Base-by-base conservation (phyloP, 2,797 vertebrate genomes). In the Chloroceryle inda region DNA sequence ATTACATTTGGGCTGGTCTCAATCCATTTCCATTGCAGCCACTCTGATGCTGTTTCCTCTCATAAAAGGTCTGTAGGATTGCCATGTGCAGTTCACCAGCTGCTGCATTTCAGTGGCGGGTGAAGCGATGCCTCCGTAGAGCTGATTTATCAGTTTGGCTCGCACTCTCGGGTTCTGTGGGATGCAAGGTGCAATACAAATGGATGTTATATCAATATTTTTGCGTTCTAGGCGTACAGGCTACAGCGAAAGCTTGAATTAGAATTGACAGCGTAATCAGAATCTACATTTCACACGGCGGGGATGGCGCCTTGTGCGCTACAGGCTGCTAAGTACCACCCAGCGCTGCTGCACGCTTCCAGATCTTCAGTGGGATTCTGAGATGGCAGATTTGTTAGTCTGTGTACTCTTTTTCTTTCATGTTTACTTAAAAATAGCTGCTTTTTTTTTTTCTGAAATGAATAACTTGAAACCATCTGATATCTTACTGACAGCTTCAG, bases 171-270 rank as follows among this genome's bases (percentile, higher is more conserved):
- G 59, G 37, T 88, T 64, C 89, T 73, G 87, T 53, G 88, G 89
- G 87, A 86, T 42, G 85, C 13, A 91, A 95, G 87, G 89, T 92
- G 85, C 0, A 2, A 94, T 79, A 72, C 50, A 78, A 92, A 86
- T 17, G 53, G 47, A 81, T 84, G 85, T 68, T 76, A 2, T 85
- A 71, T 81, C 93, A 88, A 95, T 95, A 93, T 85, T 93, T 85
- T 88, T 76, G 45, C 81, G 55, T 58, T 81, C 79, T 82, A 77
- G 85, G 84, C 88, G 64, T 31, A 78, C 38, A 82, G 76, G 72
- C 38, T 92, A 16, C 47, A 79, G 79, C 12, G 88, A 85, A 81
- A 59, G 22, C 77, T 83, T 20, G 2, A 67, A 84, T 94, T 88
- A 92, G 82, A 88, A 24, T 58, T 88, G 92, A 86, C 66, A 91